Evolutionary conservation across 2,113 vertebrate genomes (phyloP).

Genomic region (Ploceus nigricollis): DNA sequence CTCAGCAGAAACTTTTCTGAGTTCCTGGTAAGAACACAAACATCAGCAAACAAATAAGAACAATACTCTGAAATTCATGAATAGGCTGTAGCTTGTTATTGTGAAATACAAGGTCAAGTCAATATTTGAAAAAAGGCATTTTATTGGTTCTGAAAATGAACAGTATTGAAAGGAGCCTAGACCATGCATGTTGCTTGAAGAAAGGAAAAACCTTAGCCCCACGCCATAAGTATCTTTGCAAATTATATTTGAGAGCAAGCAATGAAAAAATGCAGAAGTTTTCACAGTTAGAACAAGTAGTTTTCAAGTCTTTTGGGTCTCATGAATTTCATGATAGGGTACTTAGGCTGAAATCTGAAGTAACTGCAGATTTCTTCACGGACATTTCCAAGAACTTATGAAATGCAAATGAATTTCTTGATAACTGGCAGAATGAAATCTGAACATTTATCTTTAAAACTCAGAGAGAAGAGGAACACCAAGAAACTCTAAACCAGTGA

Average conservation of each 20-base stretch:
- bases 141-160: neutral
- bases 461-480: neutral
- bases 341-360: neutral
- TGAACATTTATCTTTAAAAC: neutral
- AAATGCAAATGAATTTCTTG: slow-evolving; percentile 6
- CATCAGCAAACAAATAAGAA: neutral
- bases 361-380: neutral
- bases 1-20: neutral
- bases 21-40: neutral
- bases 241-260: neutral
- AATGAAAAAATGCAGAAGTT: neutral
- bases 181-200: neutral
- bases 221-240: neutral
- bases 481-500: neutral
- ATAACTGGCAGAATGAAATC: neutral
- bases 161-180: neutral
- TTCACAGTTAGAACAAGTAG: neutral
- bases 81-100: neutral
- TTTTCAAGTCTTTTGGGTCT: neutral
- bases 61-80: neutral
- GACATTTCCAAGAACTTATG: neutral
- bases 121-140: neutral
- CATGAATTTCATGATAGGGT: neutral
- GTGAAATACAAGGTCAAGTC: neutral
- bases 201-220: neutral